These are phyloP conservation scores for Athene noctua DNA, from an alignment of 2,113 vertebrate species.

Conservation along the genomic window DNA sequence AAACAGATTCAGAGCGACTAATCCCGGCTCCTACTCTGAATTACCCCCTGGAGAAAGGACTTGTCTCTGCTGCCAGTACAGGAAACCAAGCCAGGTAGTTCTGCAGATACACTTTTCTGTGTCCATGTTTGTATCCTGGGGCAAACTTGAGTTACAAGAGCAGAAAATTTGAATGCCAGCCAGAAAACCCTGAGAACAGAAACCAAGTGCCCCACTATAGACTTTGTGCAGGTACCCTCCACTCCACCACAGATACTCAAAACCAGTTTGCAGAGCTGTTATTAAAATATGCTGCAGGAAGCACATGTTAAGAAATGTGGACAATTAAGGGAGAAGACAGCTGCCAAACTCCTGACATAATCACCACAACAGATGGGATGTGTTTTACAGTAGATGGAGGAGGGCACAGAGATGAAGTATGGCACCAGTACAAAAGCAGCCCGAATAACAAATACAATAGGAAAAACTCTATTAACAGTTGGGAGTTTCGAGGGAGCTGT, in stretches of 20 bases:
- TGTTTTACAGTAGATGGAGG: neutral
- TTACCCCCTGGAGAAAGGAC: neutral
- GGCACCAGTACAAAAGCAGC: neutral
- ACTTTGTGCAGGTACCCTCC: neutral
- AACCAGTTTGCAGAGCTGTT: neutral
- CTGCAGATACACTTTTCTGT: neutral
- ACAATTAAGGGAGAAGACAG: conserved; percentile 53
- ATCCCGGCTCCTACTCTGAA: neutral
- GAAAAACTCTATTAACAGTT: neutral
- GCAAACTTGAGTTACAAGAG: neutral
- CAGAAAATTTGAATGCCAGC: neutral
- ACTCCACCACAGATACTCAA: neutral
- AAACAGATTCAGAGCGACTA: neutral
- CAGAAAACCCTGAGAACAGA: neutral
- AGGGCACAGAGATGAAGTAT: neutral
- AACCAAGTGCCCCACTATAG: fast-evolving
- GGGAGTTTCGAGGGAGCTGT: neutral
- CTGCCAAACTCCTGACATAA: conserved; percentile 62
- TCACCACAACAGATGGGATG: conserved; percentile 75
- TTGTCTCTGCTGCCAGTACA: neutral
- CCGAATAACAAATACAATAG: neutral
- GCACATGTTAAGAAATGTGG: conserved; percentile 4
- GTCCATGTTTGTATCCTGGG: neutral
- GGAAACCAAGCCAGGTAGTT: neutral
- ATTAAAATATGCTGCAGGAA: neutral